phyloP scores from a whole-genome alignment of 2,797 vertebrate species.

The Pantherophis alleghaniensis region DNA sequence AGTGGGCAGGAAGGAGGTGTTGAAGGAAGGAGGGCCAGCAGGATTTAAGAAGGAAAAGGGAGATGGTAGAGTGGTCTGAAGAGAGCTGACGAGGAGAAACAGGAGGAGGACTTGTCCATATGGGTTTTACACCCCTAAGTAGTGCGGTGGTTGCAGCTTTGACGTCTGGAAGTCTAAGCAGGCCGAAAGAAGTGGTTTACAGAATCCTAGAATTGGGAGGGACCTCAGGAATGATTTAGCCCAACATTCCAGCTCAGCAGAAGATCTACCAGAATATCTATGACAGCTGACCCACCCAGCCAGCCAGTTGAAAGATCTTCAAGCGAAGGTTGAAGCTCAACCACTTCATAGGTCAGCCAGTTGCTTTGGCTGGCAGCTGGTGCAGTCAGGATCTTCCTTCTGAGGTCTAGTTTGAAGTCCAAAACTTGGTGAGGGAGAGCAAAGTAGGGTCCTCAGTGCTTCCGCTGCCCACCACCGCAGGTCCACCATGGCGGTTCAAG shows the following conservation, averaged over 20 bases:
- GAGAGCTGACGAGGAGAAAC: background rate
- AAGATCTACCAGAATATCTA: background rate
- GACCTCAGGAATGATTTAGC: background rate
- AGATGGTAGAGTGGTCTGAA: background rate
- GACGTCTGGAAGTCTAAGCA: no score
- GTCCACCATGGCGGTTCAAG: conserved; percentile 72
- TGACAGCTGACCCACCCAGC: background rate
- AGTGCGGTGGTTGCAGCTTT: no score
- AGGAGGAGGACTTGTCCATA: background rate
- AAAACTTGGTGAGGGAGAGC: background rate
- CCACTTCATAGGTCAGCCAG: background rate
- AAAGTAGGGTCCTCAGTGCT: conserved; percentile 13
- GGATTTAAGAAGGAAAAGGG: background rate
- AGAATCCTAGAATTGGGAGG: background rate
- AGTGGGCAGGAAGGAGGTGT: conserved; percentile 26
- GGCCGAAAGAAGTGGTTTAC: background rate
- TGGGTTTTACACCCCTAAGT: no score
- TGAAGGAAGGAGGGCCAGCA: background rate
- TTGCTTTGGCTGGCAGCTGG: background rate
- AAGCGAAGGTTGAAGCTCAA: background rate
- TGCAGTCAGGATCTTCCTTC: background rate
- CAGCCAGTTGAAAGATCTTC: background rate
- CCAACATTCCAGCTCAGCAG: background rate
- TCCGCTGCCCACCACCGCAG: background rate
- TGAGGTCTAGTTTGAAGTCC: background rate